Conservation (phyloP, 2,797 vertebrate species). For the Spinibarbus caldwelli region DNA sequence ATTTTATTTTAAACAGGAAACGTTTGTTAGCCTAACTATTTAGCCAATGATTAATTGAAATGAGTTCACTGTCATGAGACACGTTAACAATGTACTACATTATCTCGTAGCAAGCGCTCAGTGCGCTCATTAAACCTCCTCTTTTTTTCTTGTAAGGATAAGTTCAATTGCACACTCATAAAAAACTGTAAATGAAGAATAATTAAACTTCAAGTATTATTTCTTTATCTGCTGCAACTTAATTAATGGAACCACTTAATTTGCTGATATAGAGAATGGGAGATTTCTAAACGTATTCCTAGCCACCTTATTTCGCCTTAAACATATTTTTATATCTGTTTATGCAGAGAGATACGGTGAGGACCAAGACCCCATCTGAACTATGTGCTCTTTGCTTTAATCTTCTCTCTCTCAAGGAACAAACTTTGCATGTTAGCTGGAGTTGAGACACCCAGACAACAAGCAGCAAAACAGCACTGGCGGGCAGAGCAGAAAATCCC, state of each 20-base stretch:
- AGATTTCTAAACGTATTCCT: background rate
- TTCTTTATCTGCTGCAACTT: background rate
- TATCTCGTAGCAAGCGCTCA: background rate
- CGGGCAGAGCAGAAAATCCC: slow-evolving; percentile 66
- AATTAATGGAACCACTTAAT: background rate
- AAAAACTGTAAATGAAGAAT: slow-evolving; percentile 18
- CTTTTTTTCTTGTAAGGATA: background rate
- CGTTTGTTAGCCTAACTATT: background rate
- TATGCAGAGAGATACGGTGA: slow-evolving; percentile 4
- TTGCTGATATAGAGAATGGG: background rate
- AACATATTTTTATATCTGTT: background rate
- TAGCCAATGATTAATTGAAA: background rate
- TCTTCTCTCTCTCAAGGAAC: slow-evolving; percentile 45
- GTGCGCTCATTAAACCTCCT: slow-evolving; percentile 8
- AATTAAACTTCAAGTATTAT: background rate
- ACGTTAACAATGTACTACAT: background rate
- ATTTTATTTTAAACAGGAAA: background rate
- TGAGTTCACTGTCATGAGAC: background rate
- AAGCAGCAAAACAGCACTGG: slow-evolving; percentile 52
- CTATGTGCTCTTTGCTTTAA: slow-evolving; percentile 32
- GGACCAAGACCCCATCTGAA: slow-evolving; percentile 42
- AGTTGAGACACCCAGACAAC: slow-evolving; percentile 57
- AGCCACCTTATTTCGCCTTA: background rate
- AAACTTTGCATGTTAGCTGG: slow-evolving; percentile 57
- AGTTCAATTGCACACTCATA: slow-evolving; percentile 22